Base-by-base conservation (phyloP, 2,888 invertebrate genomes). In the Abrostola tripartita region DNA sequence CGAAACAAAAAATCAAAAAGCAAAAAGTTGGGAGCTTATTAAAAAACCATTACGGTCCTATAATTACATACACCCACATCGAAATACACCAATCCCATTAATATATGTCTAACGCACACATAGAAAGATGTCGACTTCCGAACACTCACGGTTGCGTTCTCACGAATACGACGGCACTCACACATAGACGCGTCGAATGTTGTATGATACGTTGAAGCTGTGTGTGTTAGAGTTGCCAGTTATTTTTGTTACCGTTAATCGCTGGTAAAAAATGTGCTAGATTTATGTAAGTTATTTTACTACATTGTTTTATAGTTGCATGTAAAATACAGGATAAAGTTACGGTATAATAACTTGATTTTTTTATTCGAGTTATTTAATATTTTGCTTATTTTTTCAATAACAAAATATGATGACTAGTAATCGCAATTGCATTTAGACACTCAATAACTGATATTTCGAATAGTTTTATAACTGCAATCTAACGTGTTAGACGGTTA, bases 21-120 rank as follows among this genome's bases (percentile, higher is more conserved):
- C 79, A 88, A 87, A 88, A 89, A 86, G 80, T 80, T 83, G 73
- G 83, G 79, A 88, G 87, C 91, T 92, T 93, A 93, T 94, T 92
- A 93, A 93, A 94, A 92, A 92, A 89, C 87, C 90, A 92, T 94
- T 92, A 92, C 85, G 81, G 83, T 88, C 84, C 88, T 88, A 92
- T 94, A 93, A 94, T 93, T 93, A 92, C 88, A 85, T 87, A 90
- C 90, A 88, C 89, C 91, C 90, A 92, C 91, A 90, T 86, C 82
- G 85, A 80, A 86, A 87, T 83, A 88, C 85, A 84, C 89, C 89
- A 89, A 89, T 90, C 89, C 91, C 90, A 93, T 93, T 93, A 91
- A 92, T 93, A 90, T 83, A 82, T 86, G 92, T 92, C 92, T 78
- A 81, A 82, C 83, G 75, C 88, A 65, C 88, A 89, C 91, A 89